A percentile compares a stretch with the other conserved stretches of the same genome.
Evolutionary conservation across 2,888 invertebrate genomes (phyloP).

Genomic region (Linnaemya tessellans): DNA sequence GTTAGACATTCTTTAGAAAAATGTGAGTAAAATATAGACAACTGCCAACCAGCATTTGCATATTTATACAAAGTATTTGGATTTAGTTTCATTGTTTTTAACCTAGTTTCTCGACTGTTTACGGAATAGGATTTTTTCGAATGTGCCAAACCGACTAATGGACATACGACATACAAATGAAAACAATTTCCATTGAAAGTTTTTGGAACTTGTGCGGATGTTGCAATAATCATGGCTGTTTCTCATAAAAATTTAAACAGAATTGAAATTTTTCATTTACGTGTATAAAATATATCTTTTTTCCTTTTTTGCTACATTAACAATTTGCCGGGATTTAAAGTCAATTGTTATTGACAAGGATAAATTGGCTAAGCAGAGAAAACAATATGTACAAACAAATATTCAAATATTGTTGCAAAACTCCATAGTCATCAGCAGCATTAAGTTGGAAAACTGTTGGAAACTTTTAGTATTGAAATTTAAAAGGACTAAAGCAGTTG

Average conservation of each 20-base stretch:
- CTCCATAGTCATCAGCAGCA: not conserved
- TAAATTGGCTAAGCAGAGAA: conserved; percentile 42
- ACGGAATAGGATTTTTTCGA: conserved; percentile 25
- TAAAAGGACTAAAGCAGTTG: not conserved
- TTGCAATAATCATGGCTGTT: not conserved
- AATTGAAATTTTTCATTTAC: conserved; percentile 13
- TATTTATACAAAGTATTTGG: conserved; percentile 17
- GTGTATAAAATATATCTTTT: not conserved
- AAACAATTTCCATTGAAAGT: conserved; percentile 18
- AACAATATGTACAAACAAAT: not conserved
- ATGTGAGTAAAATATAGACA: conserved; percentile 24
- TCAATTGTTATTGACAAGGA: conserved; percentile 59
- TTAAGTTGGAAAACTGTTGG: conserved; percentile 1
- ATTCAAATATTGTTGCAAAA: conserved; percentile 49
- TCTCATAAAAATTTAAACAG: conserved; percentile 15
- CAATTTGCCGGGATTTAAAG: conserved; percentile 57
- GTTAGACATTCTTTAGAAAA: not conserved
- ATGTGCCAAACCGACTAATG: conserved; percentile 9
- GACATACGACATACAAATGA: conserved; percentile 8
- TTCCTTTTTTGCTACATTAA: conserved; percentile 45
- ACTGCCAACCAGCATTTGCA: not conserved
- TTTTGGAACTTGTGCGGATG: not conserved
- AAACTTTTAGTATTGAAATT: conserved; percentile 35
- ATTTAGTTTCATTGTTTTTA: conserved; percentile 53
- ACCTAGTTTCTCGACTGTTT: conserved; percentile 26